Base-by-base conservation (phyloP, 2,888 invertebrate genomes). In the Horisme vitalbata region DNA sequence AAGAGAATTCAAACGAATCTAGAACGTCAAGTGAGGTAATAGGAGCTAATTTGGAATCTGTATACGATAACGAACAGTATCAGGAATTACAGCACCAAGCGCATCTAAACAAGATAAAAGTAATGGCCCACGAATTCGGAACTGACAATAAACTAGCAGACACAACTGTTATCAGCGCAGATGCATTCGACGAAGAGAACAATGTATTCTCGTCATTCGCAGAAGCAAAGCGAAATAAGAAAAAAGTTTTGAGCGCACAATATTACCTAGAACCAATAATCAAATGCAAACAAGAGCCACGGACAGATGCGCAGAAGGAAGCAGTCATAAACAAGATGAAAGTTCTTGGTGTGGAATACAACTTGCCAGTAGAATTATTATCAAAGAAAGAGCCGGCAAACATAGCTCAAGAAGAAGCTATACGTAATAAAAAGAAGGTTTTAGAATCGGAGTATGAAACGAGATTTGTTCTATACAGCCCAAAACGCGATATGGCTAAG, bases 311-410 rank as follows among this genome's bases (percentile, higher is more conserved):
- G 1, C 87, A 93, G 45, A 92, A 89, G 8, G 92, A 92, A 43
- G 93, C 93, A 0, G 77, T 93, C 52, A 72, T 83, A 35, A 94
- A 94, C 61, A 93, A 91, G 69, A 64, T 91, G 11, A 93, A 90
- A 71, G 86, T 94, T 1, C 68, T 94, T 43, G 88, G 91, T 2
- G 90, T 92, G 0, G 93, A 94, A 67, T 93, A 91, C 54, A 91
- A 91, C 38, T 70, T 91, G 2, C 83, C 87, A 3, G 26, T 65
- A 0, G 70, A 71, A 52, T 45, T 47, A 8, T 6, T 53, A 8
- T 31, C 45, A 12, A 69, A 63, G 39, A 79, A 69, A 11, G 78
- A 79, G 33, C 79, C 79, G 1, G 68, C 69, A 0, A 89, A 84
- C 55, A 52, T 72, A 1, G 85, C 86, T 1, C 83, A 83, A 41